These are phyloP conservation scores for Zhengitettix transpicula DNA, from an alignment of 2,888 invertebrate species.

Conservation along the genomic window DNA sequence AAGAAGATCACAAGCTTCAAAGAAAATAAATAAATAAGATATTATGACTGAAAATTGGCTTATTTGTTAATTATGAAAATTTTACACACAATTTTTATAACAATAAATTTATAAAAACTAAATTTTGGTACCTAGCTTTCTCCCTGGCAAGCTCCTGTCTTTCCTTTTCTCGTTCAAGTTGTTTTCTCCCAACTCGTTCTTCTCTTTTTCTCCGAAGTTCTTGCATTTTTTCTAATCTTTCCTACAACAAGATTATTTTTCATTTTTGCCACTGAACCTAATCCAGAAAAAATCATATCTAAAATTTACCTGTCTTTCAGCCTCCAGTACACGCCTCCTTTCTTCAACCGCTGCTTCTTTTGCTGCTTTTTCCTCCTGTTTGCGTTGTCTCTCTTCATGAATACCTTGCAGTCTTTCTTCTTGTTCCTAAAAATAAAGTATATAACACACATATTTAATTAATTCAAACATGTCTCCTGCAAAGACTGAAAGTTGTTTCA, in stretches of 20 bases:
- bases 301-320: constrained; percentile 45
- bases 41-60: no score
- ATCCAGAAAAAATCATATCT: no score
- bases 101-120: neutral
- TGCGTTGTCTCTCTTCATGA: constrained; percentile 70
- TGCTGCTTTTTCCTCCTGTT: constrained; percentile 81
- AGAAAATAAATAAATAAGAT: no score
- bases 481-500: neutral
- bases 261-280: neutral
- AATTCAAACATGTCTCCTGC: neutral
- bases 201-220: constrained; percentile 64
- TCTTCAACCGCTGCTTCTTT: constrained; percentile 92
- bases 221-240: constrained; percentile 50
- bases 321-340: constrained; percentile 66
- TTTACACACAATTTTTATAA: no score
- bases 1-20: no score
- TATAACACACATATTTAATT: neutral
- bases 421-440: constrained; percentile 24
- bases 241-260: constrained; percentile 8
- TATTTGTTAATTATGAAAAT: neutral
- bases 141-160: constrained; percentile 60
- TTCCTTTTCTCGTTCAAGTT: constrained; percentile 57
- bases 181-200: constrained; percentile 67
- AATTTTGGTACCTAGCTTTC: constrained; percentile 35
- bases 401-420: constrained; percentile 37